Percentiles rank a stretch among this genome's conserved stretches.
Conservation (phyloP, 2,113 vertebrate species). For the Butorides virescens region DNA sequence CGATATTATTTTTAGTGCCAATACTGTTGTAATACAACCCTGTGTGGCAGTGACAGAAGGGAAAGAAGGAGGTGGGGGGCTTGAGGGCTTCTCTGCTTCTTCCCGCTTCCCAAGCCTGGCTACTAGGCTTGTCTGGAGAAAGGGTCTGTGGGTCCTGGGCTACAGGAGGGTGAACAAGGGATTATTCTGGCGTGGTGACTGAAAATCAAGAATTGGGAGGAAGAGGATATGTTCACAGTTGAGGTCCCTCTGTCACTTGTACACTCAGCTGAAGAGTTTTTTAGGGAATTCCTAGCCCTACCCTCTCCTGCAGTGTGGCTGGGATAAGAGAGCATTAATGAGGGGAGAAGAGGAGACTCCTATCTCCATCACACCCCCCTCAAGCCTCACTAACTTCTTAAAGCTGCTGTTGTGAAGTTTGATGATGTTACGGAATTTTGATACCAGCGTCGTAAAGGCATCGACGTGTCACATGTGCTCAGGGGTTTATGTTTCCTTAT, state of each 20-base stretch:
- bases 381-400: not conserved
- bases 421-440: rapidly evolving
- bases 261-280: not conserved
- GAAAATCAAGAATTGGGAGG: not conserved
- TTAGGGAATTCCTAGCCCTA: not conserved
- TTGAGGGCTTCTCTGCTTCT: not conserved
- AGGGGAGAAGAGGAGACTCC: not conserved
- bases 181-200: not conserved
- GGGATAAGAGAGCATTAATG: not conserved
- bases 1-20: not conserved
- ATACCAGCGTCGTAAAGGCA: not conserved
- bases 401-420: not conserved
- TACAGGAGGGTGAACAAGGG: not conserved
- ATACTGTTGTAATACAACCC: not conserved
- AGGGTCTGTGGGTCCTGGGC: not conserved
- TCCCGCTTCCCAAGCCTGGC: not conserved
- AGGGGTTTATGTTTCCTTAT: not conserved
- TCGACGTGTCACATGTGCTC: not conserved
- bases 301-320: not conserved
- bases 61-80: not conserved
- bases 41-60: not conserved
- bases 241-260: not conserved
- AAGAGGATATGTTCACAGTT: not conserved
- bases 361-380: not conserved
- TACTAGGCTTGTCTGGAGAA: not conserved